These are phyloP conservation scores for Anneissia japonica DNA, from an alignment of 35 echinoderm and acorn worm genomes.

Conservation along the genomic window DNA sequence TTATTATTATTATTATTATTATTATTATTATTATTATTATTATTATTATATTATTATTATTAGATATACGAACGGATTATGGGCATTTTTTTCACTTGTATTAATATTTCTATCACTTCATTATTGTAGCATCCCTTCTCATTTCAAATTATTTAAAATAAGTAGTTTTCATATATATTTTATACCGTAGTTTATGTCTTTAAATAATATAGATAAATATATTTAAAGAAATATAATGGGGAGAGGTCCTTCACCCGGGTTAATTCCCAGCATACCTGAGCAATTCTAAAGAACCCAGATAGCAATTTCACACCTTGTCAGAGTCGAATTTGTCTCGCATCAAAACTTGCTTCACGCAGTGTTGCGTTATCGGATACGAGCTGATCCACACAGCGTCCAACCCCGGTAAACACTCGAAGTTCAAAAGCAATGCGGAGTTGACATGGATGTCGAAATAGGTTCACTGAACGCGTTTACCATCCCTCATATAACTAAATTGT, in stretches of 20 bases:
- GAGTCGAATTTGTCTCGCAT: not conserved
- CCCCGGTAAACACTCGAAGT: not conserved
- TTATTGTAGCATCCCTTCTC: no score
- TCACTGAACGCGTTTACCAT: not conserved
- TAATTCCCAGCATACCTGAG: not conserved
- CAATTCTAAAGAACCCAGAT: not conserved
- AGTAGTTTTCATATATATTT: no score
- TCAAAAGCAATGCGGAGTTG: not conserved
- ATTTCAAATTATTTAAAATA: no score
- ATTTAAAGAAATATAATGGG: not conserved
- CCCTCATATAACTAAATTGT: not conserved
- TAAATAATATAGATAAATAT: no score
- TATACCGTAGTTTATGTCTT: no score
- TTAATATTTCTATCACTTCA: no score
- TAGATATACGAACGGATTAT: no score
- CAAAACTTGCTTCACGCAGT: not conserved
- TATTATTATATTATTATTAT: no score
- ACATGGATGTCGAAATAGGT: not conserved
- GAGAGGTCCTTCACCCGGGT: not conserved
- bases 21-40: no score
- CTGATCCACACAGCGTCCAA: not conserved
- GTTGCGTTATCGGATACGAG: not conserved
- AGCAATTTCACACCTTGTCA: constrained; percentile 1
- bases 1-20: no score
- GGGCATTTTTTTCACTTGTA: no score